Conservation (phyloP, 1,140 invertebrate species). For the Achroia grisella region DNA sequence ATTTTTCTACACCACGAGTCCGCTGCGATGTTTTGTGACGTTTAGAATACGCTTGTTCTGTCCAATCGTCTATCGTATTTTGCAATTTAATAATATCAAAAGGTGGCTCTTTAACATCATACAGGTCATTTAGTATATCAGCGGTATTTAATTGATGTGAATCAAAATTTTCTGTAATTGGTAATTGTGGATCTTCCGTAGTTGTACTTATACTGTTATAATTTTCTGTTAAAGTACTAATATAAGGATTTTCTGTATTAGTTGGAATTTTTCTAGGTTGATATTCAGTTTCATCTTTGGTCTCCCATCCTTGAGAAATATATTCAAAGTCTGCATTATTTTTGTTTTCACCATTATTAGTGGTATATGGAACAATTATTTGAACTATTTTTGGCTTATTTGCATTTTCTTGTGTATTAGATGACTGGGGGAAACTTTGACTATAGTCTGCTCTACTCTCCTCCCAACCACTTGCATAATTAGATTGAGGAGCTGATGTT, state of each 20-base stretch:
- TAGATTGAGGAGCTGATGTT: slow-evolving; percentile 26
- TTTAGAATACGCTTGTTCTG: slow-evolving; percentile 82
- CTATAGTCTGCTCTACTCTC: slow-evolving; percentile 39
- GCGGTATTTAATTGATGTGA: slow-evolving; percentile 35
- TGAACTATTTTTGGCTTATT: slow-evolving; percentile 77
- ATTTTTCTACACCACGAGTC: slow-evolving; percentile 72
- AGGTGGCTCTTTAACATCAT: slow-evolving; percentile 70
- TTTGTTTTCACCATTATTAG: slow-evolving; percentile 73
- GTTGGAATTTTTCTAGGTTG: slow-evolving; percentile 69
- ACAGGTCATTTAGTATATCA: slow-evolving; percentile 45
- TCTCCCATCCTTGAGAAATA: slow-evolving; percentile 32
- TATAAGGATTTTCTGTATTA: slow-evolving; percentile 31
- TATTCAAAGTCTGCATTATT: slow-evolving; percentile 33
- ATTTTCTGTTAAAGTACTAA: slow-evolving; percentile 34
- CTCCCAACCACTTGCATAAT: slow-evolving; percentile 29
- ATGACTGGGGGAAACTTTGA: slow-evolving; percentile 24
- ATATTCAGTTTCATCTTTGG: slow-evolving; percentile 47
- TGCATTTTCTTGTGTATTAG: slow-evolving; percentile 26
- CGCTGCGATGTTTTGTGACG: slow-evolving; percentile 61
- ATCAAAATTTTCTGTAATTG: slow-evolving; percentile 36
- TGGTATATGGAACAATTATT: slow-evolving; percentile 86
- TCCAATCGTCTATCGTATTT: slow-evolving; percentile 90
- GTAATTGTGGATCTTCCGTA: slow-evolving; percentile 29
- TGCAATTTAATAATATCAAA: slow-evolving; percentile 83
- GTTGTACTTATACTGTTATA: slow-evolving; percentile 40